These are phyloP conservation scores for Drosophila arawakana DNA, from an alignment of 1,140 invertebrate genomes.

Conservation along the genomic window DNA sequence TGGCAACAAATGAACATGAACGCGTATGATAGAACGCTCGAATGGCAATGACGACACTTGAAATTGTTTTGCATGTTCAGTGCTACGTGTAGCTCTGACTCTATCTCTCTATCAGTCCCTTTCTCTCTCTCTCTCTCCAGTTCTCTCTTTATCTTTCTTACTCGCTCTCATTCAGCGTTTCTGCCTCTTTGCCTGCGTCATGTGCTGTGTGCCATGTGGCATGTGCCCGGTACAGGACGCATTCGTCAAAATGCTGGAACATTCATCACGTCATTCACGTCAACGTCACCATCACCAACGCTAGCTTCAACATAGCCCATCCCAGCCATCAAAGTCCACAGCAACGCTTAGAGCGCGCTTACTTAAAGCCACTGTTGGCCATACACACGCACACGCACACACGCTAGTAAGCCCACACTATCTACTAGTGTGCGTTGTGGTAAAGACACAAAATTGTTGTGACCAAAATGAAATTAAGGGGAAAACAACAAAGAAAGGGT, in stretches of 20 bases:
- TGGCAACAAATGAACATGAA: constrained; percentile 72
- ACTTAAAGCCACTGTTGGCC: constrained; percentile 37
- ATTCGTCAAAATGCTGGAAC: constrained; percentile 75
- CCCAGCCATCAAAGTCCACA: constrained; percentile 36
- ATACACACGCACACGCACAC: no score
- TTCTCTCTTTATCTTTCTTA: no score
- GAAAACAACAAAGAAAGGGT: no score
- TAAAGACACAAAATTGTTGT: no score
- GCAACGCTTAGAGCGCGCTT: constrained; percentile 70
- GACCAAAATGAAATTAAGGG: no score
- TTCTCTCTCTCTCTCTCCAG: not conserved
- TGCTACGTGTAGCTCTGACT: constrained; percentile 13
- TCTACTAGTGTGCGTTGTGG: no score
- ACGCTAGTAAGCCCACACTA: no score
- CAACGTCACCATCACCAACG: constrained; percentile 37
- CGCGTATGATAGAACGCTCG: constrained; percentile 60
- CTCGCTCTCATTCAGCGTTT: not conserved
- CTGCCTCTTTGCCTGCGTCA: not conserved
- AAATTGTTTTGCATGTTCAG: constrained; percentile 69
- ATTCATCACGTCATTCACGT: constrained; percentile 80
- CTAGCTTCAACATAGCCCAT: not conserved
- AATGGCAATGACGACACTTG: constrained; percentile 69
- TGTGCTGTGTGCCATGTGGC: constrained; percentile 1
- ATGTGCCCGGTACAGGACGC: constrained; percentile 33
- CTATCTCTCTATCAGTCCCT: not conserved